Base-by-base conservation (phyloP, 2,113 vertebrate species). In the Nematolebias whitei region DNA sequence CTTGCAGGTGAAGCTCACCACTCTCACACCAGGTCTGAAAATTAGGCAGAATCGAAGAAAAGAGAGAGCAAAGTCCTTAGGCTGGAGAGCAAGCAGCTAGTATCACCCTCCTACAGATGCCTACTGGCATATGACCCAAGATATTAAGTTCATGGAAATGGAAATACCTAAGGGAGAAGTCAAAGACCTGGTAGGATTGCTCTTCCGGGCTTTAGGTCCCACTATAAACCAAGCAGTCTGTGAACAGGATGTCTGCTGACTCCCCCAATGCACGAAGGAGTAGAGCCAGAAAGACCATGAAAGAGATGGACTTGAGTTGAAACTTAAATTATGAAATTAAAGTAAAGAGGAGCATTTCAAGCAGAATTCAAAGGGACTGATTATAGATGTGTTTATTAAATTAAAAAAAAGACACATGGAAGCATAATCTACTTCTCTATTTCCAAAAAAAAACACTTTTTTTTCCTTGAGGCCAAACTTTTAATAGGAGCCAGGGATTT, bases 1-100 rank as follows among this genome's bases (percentile, higher is more conserved):
- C 52, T 39, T 39, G 32, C 32, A 55, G 52, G 32, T 55, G n/a
- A 55, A 39, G 12, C 52, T 24, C 19, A 39, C 39, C 52, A 20
- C 52, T 38, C 52, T 39, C 24, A 18, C 32, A 8, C 52, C 52
- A 39, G 32, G 52, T 19, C 18, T 53, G 51, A 55, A 54, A 55
- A 55, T 38, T 38, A 38, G 13, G 52, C 52, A 55, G 32, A 19
- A 39, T 12, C 5, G 29, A 6, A 54, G 19, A 54, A n/a, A 35
- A 54, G 51, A 19, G 13, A 55, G n/a, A 55, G 52, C n/a, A n/a
- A 39, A 39, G 11, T 39, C 52, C 32, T 18, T 8, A 10, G 32
- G 19, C n/a, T 19, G 32, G 32, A n/a, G 52, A 55, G 52, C 52
- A 38, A 55, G n/a, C 6, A 55, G 18, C 52, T 39, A 32, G 52